Evolutionary conservation across 2,888 invertebrate genomes (phyloP), one percentile per base, ranked within the genome.

Genomic region (Crocallis elinguaria): DNA sequence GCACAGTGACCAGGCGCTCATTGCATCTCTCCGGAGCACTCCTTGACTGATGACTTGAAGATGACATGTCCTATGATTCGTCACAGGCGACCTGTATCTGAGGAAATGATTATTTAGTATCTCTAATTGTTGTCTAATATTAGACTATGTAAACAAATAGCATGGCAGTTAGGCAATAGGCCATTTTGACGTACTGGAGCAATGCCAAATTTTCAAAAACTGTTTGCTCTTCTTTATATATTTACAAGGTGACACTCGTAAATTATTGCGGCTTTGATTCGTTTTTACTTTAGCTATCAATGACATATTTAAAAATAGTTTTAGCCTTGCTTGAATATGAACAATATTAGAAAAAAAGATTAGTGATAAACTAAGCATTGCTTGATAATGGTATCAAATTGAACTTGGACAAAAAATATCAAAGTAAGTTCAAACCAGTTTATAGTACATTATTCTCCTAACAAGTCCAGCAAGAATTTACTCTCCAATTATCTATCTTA

Each of bases 61-160:
- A 67, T 75, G 75, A 69, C 73, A 42, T 46, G 72, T 76, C 79
- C 77, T 75, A 65, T 76, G 77, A 68, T 70, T 63, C 63, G 70
- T 67, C 66, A 69, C 63, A 66, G 66, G 63, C 62, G 69, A 84
- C 82, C 86, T 86, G 84, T 62, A 71, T 81, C 84, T 84, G 70
- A 71, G 64, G 63, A 66, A 73, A 73, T 63, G 57, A 49, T 49
- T 54, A 54, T 71, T 77, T 71, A 69, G 69, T 68, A 71, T 62
- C 63, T 62, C 64, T 66, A 66, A 64, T 69, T 63, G 64, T 57
- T 51, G 64, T 61, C 58, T 64, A 67, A 63, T 69, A 68, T 70
- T 75, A 66, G 67, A 65, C 27, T 67, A n/a, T n/a, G n/a, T n/a
- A 65, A 44, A 58, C 49, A 54, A 57, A 62, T 52, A 52, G 56